Base-by-base conservation (phyloP, 2,113 vertebrate species). In the Aythya baeri region DNA sequence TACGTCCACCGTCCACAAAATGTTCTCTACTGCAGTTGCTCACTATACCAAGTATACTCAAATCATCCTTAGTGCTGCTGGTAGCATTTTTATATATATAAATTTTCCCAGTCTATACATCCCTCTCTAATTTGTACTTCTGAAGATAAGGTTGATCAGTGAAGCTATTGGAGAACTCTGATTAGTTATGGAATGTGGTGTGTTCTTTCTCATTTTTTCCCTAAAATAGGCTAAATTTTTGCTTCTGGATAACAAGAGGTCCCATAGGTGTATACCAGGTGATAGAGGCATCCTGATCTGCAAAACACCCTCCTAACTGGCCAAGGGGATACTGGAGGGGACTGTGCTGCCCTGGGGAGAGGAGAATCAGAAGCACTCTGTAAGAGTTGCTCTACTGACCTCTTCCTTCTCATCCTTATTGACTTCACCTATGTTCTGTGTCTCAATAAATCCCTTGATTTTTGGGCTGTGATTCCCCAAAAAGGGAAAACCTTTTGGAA, bases 61-160 rank as follows among this genome's bases (percentile, higher is more conserved):
- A 90, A 88, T 93, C 43, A 79, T 90, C 80, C 57, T 86, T 92
- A 78, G 65, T 66, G 73, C 61, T 91, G 67, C 87, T 93, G 75
- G 76, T 57, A 81, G 85, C 2, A 0, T 65, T 94, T 95, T 91
- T 94, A 82, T 82, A 70, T 41, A 41, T 41, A 41, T 41, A 91
- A 90, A 81, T 55, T 67, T 87, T 93, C 84, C 31, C 38, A 86
- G 67, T 59, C 66, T 83, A 27, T 86, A 38, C 2, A 1, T 83
- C 72, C 46, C 32, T 62, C 11, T 80, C 93, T 88, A 83, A 86
- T 78, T 86, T 90, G 75, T 83, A 61, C 36, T 86, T 93, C 57
- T 91, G 85, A 88, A 91, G 93, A 68, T 85, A 89, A 93, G 70
- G 77, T 49, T 91, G 94, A 94, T 68, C 72, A 65, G 5, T n/a